These are phyloP conservation scores for Agrochola lota DNA, from an alignment of 2,888 invertebrate genomes.

Conservation along the genomic window DNA sequence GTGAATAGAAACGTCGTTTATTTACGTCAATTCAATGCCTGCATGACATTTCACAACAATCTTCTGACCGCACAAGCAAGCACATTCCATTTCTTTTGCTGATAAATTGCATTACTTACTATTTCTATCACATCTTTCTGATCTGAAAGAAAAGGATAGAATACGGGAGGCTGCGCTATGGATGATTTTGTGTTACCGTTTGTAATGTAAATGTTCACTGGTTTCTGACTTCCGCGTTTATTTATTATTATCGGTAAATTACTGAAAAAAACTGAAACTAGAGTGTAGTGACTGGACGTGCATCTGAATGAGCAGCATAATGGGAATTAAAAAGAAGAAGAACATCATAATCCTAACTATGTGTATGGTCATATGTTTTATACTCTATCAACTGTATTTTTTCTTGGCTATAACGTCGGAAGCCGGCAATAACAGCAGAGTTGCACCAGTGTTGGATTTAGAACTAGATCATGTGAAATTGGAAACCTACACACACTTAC, in stretches of 20 bases:
- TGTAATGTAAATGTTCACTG: slow-evolving; percentile 15
- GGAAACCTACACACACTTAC: slow-evolving; percentile 74
- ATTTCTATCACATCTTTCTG: slow-evolving; percentile 19
- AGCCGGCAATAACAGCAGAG: slow-evolving; percentile 70
- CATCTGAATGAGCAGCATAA: slow-evolving; percentile 53
- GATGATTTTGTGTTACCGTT: slow-evolving; percentile 32
- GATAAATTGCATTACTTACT: background rate
- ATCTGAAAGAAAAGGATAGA: slow-evolving; percentile 4
- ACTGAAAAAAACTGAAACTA: slow-evolving; percentile 11
- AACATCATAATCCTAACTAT: slow-evolving; percentile 81
- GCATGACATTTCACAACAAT: background rate
- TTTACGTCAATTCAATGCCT: slow-evolving; percentile 14
- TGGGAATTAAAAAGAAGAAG: slow-evolving; percentile 85
- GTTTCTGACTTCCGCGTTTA: slow-evolving; percentile 33
- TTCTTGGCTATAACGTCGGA: slow-evolving; percentile 83
- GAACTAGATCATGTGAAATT: slow-evolving; percentile 72
- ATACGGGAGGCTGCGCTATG: too few relatives aligned
- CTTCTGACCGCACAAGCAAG: background rate
- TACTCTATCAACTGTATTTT: slow-evolving; percentile 86
- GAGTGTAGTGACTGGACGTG: slow-evolving; percentile 15
- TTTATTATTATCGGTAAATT: slow-evolving; percentile 17
- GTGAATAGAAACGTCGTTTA: slow-evolving; percentile 23
- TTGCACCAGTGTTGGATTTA: slow-evolving; percentile 77
- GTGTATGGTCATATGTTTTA: slow-evolving; percentile 81
- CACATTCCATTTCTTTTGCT: background rate